Evolutionary conservation across 2,888 invertebrate species (phyloP), one percentile per base, ranked within the genome.

Genomic region (Aleiodes testaceus): DNA sequence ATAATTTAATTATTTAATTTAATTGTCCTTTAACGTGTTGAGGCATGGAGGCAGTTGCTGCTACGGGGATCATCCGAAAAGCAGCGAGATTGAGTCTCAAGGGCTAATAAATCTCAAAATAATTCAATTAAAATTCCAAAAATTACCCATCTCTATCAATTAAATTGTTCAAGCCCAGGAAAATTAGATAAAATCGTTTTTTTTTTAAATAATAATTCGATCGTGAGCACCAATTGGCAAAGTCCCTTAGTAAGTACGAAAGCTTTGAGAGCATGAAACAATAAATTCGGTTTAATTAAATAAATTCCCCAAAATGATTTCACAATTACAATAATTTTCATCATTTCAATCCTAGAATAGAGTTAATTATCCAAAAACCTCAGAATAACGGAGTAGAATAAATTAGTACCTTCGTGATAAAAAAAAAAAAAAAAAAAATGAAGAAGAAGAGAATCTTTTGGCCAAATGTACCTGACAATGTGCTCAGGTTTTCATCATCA

Each of bases 11-110:
- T 7, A 64, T 70, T 4, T 45, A 50, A 66, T 66, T 50, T 59
- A 68, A 65, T 63, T 45, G 75, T 83, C 69, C 75, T 82, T 22
- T 63, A 73, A 81, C 69, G 52, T 75, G 81, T 84, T 2, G 11
- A 85, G 85, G 78, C 80, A 75, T 81, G 82, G 87, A 85, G 82
- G 85, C 87, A 79, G 86, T 87, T 81, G 87, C 87, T 81, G 87
- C 87, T 77, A 86, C 87, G 78, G 87, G 87, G 77, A 82, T 85
- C 83, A 87, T 87, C 87, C 80, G 87, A 81, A 87, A 87, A 83
- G 82, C 83, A 79, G 80, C 80, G 82, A 80, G 80, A 78, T 72
- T 84, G 82, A 80, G 78, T 72, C 81, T 80, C 82, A 81, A 81
- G 82, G 78, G 63, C 47, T 72, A 64, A 59, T 14, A 3, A 7